Percentiles rank a stretch among this genome's conserved stretches.
phyloP scores from a whole-genome alignment of 1,140 invertebrate species.

The Nebria ingens region DNA sequence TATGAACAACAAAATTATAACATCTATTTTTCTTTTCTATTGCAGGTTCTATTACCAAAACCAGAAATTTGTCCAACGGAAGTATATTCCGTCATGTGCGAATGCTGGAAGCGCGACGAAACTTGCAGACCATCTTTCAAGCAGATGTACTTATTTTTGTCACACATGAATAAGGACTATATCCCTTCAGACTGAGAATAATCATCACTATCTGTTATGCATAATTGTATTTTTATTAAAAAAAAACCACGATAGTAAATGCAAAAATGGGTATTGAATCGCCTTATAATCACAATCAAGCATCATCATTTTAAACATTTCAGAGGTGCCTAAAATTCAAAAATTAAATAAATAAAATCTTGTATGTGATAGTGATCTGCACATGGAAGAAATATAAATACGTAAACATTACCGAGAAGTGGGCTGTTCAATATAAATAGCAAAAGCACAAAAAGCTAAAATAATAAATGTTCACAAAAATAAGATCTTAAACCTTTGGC shows the following conservation, averaged over 20 bases:
- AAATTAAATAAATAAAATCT: not conserved
- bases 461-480: not conserved
- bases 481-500: not conserved
- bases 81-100: conserved; percentile 65
- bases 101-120: conserved; percentile 65
- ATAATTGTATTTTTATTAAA: too few species aligned
- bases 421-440: too few species aligned
- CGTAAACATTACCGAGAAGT: too few species aligned
- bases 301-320: conserved; percentile 4
- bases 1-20: not conserved
- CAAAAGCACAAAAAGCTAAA: conserved; percentile 5
- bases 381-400: not conserved
- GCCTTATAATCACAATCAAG: conserved; percentile 1
- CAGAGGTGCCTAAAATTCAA: not conserved
- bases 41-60: conserved; percentile 51
- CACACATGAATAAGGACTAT: conserved; percentile 43
- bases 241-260: not conserved
- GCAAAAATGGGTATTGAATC: not conserved
- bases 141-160: conserved; percentile 65
- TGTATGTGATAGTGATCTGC: not conserved
- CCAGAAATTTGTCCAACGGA: conserved; percentile 64
- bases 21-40: conserved; percentile 20
- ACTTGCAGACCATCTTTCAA: conserved; percentile 59
- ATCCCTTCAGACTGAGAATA: conserved; percentile 35
- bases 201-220: not conserved